Conservation (phyloP, 2,888 invertebrate genomes). For the Frankliniella intonsa region DNA sequence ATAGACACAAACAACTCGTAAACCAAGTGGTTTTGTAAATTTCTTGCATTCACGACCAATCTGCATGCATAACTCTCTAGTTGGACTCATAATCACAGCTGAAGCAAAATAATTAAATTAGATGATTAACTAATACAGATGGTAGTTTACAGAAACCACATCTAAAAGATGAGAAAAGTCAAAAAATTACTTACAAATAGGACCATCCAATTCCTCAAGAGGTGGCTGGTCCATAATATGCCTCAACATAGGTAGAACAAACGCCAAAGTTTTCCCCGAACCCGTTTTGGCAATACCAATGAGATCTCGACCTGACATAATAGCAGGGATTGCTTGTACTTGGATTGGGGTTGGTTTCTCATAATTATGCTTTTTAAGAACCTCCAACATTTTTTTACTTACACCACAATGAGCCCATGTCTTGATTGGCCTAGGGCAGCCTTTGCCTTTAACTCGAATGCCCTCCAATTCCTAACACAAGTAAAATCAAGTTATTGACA, state of each 20-base stretch:
- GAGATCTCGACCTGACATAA: conserved; percentile 89
- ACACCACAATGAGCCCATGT: conserved; percentile 99
- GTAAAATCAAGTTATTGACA: neutral
- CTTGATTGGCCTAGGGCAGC: conserved; percentile 72
- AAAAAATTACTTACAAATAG: conserved; percentile 58
- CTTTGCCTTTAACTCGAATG: conserved; percentile 92
- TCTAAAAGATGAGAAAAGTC: neutral
- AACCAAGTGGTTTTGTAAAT: conserved; percentile 80
- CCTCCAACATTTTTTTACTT: conserved; percentile 89
- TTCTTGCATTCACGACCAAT: conserved; percentile 94
- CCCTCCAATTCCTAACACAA: conserved; percentile 73
- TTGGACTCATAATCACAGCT: conserved; percentile 96
- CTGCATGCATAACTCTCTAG: conserved; percentile 97
- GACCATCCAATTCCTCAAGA: conserved; percentile 95
- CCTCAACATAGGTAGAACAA: conserved; percentile 94
- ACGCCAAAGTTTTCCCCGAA: conserved; percentile 96
- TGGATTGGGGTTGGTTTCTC: conserved; percentile 99
- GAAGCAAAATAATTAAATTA: conserved; percentile 34
- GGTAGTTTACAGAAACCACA: neutral
- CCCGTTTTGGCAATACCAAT: conserved; percentile 99
- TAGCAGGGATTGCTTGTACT: conserved; percentile 93
- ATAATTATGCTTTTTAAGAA: conserved; percentile 82
- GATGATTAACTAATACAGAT: neutral
- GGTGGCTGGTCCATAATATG: conserved; percentile 93
- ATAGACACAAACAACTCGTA: conserved; percentile 93